Percentiles rank a stretch among this genome's conserved stretches.
phyloP scores from a whole-genome alignment of 1,140 invertebrate species.

The Pseudomyrmex concolor region DNA sequence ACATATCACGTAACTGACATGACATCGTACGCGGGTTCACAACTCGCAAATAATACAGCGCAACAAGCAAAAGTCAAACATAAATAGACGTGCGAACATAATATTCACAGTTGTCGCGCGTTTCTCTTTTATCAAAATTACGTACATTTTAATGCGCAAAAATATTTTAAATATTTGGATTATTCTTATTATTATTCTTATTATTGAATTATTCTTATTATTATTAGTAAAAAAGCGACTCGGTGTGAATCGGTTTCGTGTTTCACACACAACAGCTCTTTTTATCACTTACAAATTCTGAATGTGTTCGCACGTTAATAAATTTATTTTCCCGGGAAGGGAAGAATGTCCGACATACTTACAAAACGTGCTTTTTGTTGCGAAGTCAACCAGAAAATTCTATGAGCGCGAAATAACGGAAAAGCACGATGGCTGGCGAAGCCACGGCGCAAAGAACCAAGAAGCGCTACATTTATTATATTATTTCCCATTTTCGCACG shows the following conservation, averaged over 20 bases:
- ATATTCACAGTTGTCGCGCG: neutral
- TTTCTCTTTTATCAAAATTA: neutral
- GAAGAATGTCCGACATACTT: neutral
- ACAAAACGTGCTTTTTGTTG: neutral
- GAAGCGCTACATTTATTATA: constrained; percentile 18
- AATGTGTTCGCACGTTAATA: no score
- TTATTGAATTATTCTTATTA: no score
- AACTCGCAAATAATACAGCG: constrained; percentile 34
- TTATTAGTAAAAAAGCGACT: neutral
- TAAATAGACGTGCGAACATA: neutral
- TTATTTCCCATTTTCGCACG: constrained; percentile 49
- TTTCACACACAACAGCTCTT: neutral
- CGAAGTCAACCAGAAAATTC: neutral
- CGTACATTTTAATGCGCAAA: neutral
- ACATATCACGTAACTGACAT: constrained; percentile 34
- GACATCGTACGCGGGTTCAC: constrained; percentile 26
- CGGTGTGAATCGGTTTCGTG: neutral
- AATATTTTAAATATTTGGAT: neutral
- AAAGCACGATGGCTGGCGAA: neutral
- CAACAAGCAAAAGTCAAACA: constrained; percentile 24
- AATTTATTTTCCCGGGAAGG: neutral
- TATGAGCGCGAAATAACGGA: neutral
- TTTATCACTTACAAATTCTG: neutral
- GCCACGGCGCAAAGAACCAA: neutral
- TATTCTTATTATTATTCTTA: neutral